Base-by-base conservation (phyloP, 2,113 vertebrate genomes). In the Pelecanoides urinatrix region DNA sequence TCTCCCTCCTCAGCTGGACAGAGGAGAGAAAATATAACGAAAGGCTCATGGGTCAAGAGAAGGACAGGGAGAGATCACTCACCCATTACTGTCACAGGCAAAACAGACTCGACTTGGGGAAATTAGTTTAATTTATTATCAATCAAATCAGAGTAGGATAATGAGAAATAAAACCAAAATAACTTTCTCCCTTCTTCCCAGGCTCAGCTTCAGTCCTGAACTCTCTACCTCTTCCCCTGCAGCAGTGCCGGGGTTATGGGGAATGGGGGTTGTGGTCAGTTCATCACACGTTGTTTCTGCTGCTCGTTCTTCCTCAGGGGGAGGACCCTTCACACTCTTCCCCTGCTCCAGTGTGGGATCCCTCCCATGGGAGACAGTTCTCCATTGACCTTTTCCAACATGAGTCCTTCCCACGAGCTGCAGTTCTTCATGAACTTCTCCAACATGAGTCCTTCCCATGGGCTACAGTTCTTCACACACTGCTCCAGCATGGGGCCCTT, bases 171-270 rank as follows among this genome's bases (percentile, higher is more conserved):
- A 61, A 36, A 5, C 22, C 22, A 61, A 36, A 61, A 25, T 15
- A 59, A 15, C 58, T 61, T 36, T 22, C n/a, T 59, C n/a, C n/a
- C 58, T 36, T 36, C n/a, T 36, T 61, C 58, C 58, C 1, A 10
- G 22, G 22, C 15, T 61, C 11, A 36, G 16, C 10, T 36, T 61
- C 3, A 36, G n/a, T 61, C n/a, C 14, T 0, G 10, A 25, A 25
- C 36, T 61, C 58, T 36, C 58, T 36, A 25, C n/a, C n/a, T 61
- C n/a, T 15, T 61, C 23, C 58, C 15, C 58, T 9, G 14, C 14
- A 36, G n/a, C 3, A 6, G 58, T 3, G 2, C n/a, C 36, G 14
- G n/a, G 15, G 22, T 15, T 15, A 36, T 1, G 10, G 22, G 58
- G 58, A 61, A 61, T 25, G n/a, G n/a, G 22, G 4, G n/a, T 25